Conservation (phyloP, 1,140 invertebrate genomes). For the Drosophila fuyamai region DNA sequence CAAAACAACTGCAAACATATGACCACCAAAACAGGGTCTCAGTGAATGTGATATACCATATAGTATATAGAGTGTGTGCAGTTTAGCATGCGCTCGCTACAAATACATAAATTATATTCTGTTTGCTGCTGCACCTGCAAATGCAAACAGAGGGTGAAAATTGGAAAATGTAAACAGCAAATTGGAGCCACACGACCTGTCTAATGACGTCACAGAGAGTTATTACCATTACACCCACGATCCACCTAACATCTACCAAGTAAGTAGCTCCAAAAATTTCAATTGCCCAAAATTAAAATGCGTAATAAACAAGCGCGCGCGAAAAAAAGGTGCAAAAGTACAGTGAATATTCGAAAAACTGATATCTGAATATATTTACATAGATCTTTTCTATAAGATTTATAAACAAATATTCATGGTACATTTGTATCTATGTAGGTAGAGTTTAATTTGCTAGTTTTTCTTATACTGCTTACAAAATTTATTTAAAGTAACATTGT, state of each 20-base stretch:
- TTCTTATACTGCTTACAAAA: no score
- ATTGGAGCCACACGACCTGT: constrained; percentile 39
- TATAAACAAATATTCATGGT: no score
- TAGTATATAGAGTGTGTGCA: constrained; percentile 18
- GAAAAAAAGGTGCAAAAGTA: background rate
- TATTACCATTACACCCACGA: constrained; percentile 16
- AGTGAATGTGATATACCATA: constrained; percentile 1
- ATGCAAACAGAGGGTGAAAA: background rate
- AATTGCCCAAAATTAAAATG: constrained; percentile 26
- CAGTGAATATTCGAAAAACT: background rate
- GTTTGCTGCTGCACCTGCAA: constrained; percentile 8
- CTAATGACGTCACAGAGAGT: constrained; percentile 1
- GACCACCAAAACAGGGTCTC: constrained; percentile 35
- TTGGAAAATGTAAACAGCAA: background rate
- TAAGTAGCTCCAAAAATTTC: constrained; percentile 10
- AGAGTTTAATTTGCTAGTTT: no score
- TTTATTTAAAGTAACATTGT: no score
- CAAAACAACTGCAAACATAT: constrained; percentile 35
- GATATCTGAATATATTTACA: no score
- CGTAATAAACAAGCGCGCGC: constrained; percentile 29
- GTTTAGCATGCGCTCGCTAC: constrained; percentile 33
- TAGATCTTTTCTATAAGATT: no score
- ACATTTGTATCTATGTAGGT: no score
- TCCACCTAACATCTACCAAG: constrained; percentile 8
- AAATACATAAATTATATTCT: constrained; percentile 27